Evolutionary conservation across 2,888 invertebrate genomes (phyloP).

Genomic region (Carterocephalus palaemon): DNA sequence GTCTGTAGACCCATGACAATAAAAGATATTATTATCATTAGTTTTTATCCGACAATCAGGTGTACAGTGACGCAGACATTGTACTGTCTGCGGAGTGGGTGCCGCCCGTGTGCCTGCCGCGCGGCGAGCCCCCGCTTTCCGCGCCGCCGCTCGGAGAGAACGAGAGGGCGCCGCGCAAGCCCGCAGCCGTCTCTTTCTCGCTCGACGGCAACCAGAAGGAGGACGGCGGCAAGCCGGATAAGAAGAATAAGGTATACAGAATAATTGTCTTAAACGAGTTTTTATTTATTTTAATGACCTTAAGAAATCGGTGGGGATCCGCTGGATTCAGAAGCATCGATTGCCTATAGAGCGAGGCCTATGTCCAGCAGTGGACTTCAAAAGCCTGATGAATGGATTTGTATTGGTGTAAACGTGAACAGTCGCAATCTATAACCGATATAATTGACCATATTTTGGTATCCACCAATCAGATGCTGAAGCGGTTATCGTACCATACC

Average conservation of each 20-base stretch:
- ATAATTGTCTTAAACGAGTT: not conserved
- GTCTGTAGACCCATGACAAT: too few species aligned
- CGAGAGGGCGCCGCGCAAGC: slow-evolving; percentile 68
- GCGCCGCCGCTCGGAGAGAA: slow-evolving; percentile 74
- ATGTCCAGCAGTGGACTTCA: too few species aligned
- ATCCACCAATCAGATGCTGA: slow-evolving; percentile 85
- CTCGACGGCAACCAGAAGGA: slow-evolving; percentile 72
- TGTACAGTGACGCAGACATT: slow-evolving; percentile 93
- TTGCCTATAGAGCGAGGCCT: too few species aligned
- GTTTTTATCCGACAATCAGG: slow-evolving; percentile 46
- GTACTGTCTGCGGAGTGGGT: slow-evolving; percentile 92
- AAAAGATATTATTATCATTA: not conserved
- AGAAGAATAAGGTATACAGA: slow-evolving; percentile 84
- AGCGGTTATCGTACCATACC: slow-evolving; percentile 94
- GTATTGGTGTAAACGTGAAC: too few species aligned
- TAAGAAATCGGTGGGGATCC: too few species aligned
- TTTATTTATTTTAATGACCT: too few species aligned
- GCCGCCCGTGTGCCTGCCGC: slow-evolving; percentile 89
- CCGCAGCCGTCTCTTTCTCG: slow-evolving; percentile 72
- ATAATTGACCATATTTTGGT: too few species aligned
- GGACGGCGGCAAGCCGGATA: slow-evolving; percentile 78
- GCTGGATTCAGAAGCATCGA: too few species aligned
- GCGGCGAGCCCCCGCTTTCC: slow-evolving; percentile 81
- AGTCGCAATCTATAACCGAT: too few species aligned
- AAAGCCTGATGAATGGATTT: too few species aligned